These are phyloP conservation scores for Acanthochromis polyacanthus DNA, from an alignment of 2,113 vertebrate genomes.

Conservation along the genomic window DNA sequence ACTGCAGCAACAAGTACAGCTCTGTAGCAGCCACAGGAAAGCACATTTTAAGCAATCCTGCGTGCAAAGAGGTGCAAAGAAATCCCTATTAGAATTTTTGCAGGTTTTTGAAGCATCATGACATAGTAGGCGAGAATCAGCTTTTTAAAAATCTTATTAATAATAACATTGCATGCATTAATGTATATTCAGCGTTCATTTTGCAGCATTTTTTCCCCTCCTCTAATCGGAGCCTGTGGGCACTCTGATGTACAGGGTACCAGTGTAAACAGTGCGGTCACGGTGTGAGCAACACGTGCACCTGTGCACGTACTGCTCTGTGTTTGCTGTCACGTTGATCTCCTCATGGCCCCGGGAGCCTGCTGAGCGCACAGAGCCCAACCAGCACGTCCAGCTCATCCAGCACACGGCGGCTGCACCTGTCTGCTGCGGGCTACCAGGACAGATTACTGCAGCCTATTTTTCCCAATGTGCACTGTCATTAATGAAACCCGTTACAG, in stretches of 20 bases:
- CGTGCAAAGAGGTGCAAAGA: neutral
- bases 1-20: neutral
- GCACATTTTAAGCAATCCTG: neutral
- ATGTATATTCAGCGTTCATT: too few relatives aligned
- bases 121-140: too few relatives aligned
- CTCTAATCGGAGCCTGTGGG: too few relatives aligned
- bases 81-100: neutral
- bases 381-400: slow-evolving; percentile 35
- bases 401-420: slow-evolving; percentile 61
- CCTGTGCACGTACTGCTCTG: slow-evolving; percentile 25
- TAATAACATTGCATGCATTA: too few relatives aligned
- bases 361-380: slow-evolving; percentile 52
- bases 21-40: neutral
- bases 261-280: neutral
- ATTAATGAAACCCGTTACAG: too few relatives aligned
- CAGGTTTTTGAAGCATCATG: too few relatives aligned
- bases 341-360: slow-evolving; percentile 76
- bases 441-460: neutral
- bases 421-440: slow-evolving; percentile 33
- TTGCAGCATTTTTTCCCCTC: too few relatives aligned
- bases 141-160: too few relatives aligned
- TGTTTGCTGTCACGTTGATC: slow-evolving; percentile 82
- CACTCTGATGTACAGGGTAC: neutral
- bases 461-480: too few relatives aligned
- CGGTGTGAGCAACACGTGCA: slow-evolving; percentile 56